Evolutionary conservation across 2,113 vertebrate genomes (phyloP), one percentile per base, ranked within the genome.

Genomic region (Sander lucioperca): DNA sequence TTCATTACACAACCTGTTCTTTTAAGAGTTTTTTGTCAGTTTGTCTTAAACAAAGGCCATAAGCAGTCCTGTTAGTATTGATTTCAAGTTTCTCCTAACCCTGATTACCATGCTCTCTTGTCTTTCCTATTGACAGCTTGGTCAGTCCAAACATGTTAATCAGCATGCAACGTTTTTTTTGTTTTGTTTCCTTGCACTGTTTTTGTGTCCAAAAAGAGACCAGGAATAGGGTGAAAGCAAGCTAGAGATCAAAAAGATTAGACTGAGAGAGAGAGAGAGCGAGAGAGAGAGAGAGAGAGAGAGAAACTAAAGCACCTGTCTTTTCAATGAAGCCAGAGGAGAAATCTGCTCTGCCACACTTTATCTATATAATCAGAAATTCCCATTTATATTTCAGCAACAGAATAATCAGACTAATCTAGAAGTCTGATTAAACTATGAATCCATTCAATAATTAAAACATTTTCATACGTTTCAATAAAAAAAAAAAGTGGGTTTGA

Each of bases 401-500:
- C 75, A 59, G 48, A 70, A 82, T 85, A 89, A 90, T 90, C 85
- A 84, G 66, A 76, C 74, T 87, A 82, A 92, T 90, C 66, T 84
- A 80, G 90, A 90, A 88, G 69, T 87, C 82, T 68, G 63, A 92
- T 89, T 88, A 88, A 77, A 88, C 80, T 54, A 84, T 79, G 67
- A 88, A 68, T 74, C 80, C 27, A 79, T 68, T 91, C 50, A 92
- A 89, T 92, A 93, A 92, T 93, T 92, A 74, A 91, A 86, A 78
- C 9, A 85, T 64, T 82, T 88, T 80, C 47, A 71, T 21, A 78
- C 50, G 23, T 82, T 85, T 89, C 62, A 62, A 83, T 90, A 78
- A 58, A 56, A 33, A 70, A 74, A 82, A 33, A 84, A 87, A 77
- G 73, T 53, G 18, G 57, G 36, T 85, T 89, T 89, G 10, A 47